Evolutionary conservation across 2,797 vertebrate genomes (phyloP), one percentile per base, ranked within the genome.

Genomic region (Rhinichthys osculus): DNA sequence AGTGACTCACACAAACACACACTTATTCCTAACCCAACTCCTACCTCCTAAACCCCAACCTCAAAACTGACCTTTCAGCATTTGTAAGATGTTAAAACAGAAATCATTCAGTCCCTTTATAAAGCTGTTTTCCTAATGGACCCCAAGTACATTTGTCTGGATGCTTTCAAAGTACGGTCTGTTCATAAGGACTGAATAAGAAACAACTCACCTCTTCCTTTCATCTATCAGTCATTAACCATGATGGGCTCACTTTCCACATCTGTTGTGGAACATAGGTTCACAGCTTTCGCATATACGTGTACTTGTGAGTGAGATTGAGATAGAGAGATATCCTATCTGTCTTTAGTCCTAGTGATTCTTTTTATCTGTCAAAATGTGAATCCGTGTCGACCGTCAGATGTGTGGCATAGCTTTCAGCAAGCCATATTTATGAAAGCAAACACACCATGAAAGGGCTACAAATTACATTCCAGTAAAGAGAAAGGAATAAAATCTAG

Each of bases 191-290:
- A 40, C 33, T 59, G 16, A 42, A 30, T 19, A 5, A 40, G 67
- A 30, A 27, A 70, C 23, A 38, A 66, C 59, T 66, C 27, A 7
- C n/a, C 64, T 10, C 19, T 72, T 19, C n/a, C 71, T 10, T 42
- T 83, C 14, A n/a, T 38, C 40, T 62, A n/a, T 83, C 54, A 74
- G 57, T 74, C 40, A 74, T 83, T 76, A 83, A 66, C 71, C 71
- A 47, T 52, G 35, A 66, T 27, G 40, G 21, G 81, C 70, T 47
- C 4, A 50, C 66, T 76, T 76, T 64, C 82, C 70, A 74, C 70
- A 83, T 64, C 35, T 76, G 19, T 9, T 13, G 10, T 50, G 9
- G 7, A 52, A 74, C 72, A 70, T 11, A 19, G 40, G 52, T 72
- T 72, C 38, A 40, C n/a, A 33, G 69, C 17, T 59, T 44, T 62